Evolutionary conservation across 1,140 invertebrate species (phyloP).

Genomic region (Tenebrio molitor): DNA sequence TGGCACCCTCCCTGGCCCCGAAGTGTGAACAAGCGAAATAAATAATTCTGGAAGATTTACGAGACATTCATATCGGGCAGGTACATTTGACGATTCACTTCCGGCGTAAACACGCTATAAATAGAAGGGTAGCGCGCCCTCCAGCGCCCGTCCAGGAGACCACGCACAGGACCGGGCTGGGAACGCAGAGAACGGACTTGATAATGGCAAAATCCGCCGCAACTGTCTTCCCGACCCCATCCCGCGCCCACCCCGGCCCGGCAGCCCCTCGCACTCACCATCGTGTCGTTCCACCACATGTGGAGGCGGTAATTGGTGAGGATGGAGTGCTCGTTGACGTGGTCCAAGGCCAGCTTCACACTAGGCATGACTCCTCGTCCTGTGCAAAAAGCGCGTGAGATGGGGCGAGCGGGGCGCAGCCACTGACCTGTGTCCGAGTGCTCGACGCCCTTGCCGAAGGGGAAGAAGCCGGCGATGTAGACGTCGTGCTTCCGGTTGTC

Average conservation of each 20-base stretch:
- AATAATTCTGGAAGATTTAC: neutral
- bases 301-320: constrained; percentile 89
- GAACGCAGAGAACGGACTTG: constrained; percentile 76
- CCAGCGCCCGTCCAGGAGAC: neutral
- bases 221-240: constrained; percentile 75
- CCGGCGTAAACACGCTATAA: constrained; percentile 3
- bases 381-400: constrained; percentile 63
- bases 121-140: neutral
- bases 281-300: constrained; percentile 96
- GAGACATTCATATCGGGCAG: neutral
- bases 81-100: neutral
- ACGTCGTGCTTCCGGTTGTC: constrained; percentile 77
- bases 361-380: constrained; percentile 94
- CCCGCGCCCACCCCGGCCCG: constrained; percentile 29
- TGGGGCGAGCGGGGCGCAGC: neutral
- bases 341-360: constrained; percentile 90
- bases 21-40: neutral
- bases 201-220: constrained; percentile 72
- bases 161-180: constrained; percentile 64
- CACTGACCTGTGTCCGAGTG: constrained; percentile 74
- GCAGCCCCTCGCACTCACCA: constrained; percentile 73
- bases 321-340: constrained; percentile 92
- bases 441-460: constrained; percentile 83
- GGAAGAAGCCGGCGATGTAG: constrained; percentile 94
- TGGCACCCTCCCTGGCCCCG: no score